phyloP scores from a whole-genome alignment of 2,113 vertebrate genomes.

The Seriola dumerili region DNA sequence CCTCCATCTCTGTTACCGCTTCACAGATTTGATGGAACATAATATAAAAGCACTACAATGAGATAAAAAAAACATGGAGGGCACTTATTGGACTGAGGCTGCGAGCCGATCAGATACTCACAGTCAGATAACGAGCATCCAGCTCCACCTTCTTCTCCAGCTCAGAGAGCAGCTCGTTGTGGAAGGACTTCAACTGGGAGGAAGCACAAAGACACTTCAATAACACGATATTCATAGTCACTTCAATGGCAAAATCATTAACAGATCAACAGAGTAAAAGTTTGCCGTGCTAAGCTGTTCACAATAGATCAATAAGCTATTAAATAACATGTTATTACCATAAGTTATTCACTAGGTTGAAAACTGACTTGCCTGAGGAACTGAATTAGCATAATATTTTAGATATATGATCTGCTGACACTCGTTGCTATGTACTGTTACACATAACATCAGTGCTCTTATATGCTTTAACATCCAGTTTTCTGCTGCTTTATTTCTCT shows the following conservation, averaged over 20 bases:
- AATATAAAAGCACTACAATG: neutral
- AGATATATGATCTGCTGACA: neutral
- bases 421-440: neutral
- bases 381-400: neutral
- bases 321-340: constrained; percentile 17
- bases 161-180: constrained; percentile 95
- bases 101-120: constrained; percentile 82
- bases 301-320: neutral
- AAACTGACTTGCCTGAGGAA: constrained; percentile 16
- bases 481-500: neutral
- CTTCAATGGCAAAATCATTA: neutral
- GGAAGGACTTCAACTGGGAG: constrained; percentile 95
- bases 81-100: neutral
- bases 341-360: constrained; percentile 10
- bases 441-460: neutral
- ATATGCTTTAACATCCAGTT: neutral
- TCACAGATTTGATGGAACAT: constrained; percentile 1
- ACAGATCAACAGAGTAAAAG: neutral
- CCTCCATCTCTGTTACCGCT: constrained; percentile 14
- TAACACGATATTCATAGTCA: neutral
- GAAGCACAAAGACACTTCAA: constrained; percentile 5
- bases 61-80: neutral
- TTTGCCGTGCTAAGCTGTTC: neutral
- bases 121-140: constrained; percentile 95
- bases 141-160: constrained; percentile 99